A percentile compares a stretch with the other conserved stretches of the same genome.
Evolutionary conservation across 2,888 invertebrate species (phyloP).

Genomic region (Anoncus sp.): DNA sequence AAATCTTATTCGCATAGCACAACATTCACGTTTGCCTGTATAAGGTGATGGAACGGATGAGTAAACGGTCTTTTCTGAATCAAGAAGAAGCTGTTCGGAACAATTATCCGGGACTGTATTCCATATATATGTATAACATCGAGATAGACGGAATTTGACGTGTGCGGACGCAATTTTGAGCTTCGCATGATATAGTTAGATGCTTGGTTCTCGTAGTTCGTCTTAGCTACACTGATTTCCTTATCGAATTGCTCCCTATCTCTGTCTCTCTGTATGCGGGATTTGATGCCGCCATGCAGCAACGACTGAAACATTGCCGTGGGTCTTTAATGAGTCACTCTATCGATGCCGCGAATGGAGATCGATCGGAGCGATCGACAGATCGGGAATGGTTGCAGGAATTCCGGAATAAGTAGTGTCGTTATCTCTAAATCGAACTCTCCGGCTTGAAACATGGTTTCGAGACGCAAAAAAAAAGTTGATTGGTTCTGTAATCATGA

Average conservation of each 20-base stretch:
- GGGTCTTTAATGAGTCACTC: slow-evolving; percentile 60
- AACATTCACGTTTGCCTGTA: too few relatives aligned
- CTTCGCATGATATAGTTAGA: slow-evolving; percentile 15
- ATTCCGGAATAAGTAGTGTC: slow-evolving; percentile 47
- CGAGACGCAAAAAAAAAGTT: background rate
- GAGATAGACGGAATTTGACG: slow-evolving; percentile 46
- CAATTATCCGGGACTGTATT: background rate
- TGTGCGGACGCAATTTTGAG: slow-evolving; percentile 11
- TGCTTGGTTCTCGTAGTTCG: slow-evolving; percentile 49
- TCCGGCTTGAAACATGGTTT: slow-evolving; percentile 1
- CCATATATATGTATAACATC: too few relatives aligned
- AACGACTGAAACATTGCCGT: slow-evolving; percentile 32
- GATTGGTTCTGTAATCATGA: slow-evolving; percentile 26
- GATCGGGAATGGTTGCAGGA: slow-evolving; percentile 47
- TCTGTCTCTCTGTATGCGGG: too few relatives aligned
- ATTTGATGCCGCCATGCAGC: slow-evolving; percentile 27
- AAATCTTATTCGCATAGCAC: too few relatives aligned
- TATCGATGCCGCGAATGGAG: slow-evolving; percentile 57
- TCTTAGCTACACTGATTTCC: slow-evolving; percentile 45
- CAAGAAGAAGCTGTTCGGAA: slow-evolving; percentile 1
- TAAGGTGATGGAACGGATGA: too few relatives aligned
- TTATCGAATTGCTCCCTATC: slow-evolving; percentile 50
- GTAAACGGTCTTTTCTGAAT: too few relatives aligned
- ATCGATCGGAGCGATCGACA: slow-evolving; percentile 56
- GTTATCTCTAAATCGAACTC: slow-evolving; percentile 48